Evolutionary conservation across 2,797 vertebrate genomes (phyloP).

Genomic region (Rhabdophis nuchalis): DNA sequence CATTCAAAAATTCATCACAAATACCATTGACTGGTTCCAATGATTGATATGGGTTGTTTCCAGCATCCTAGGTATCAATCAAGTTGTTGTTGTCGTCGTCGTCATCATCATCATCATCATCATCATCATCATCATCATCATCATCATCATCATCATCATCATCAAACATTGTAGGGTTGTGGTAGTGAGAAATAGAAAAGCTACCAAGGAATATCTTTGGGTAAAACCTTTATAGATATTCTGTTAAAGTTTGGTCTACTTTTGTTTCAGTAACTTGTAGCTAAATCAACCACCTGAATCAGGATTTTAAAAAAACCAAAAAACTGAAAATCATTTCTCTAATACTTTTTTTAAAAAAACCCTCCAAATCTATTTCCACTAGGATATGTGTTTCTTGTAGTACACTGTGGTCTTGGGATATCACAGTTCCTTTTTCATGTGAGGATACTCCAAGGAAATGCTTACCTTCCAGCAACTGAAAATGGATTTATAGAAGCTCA

Average conservation of each 20-base stretch:
- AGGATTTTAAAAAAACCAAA: background rate
- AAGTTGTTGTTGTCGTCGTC: too few relatives aligned
- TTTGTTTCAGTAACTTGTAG: background rate
- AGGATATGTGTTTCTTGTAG: background rate
- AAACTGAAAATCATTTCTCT: background rate
- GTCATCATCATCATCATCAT: too few relatives aligned
- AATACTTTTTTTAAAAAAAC: background rate
- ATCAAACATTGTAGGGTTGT: background rate
- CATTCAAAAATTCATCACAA: too few relatives aligned
- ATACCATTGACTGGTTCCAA: too few relatives aligned
- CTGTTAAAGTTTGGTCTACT: background rate
- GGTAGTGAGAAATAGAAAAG: background rate
- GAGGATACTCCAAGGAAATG: background rate
- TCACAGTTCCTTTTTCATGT: background rate
- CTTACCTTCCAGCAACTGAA: background rate
- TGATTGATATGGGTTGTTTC: too few relatives aligned
- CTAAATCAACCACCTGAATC: background rate
- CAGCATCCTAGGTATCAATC: too few relatives aligned
- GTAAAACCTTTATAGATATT: background rate
- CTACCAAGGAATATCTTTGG: background rate
- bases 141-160: too few relatives aligned
- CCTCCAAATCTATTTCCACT: background rate
- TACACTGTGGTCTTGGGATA: background rate
- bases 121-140: too few relatives aligned
- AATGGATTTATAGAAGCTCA: background rate